Percentiles rank a stretch among this genome's conserved stretches.
These are phyloP conservation scores for Charanyca ferruginea DNA, from an alignment of 2,888 invertebrate genomes.

Conservation along the genomic window DNA sequence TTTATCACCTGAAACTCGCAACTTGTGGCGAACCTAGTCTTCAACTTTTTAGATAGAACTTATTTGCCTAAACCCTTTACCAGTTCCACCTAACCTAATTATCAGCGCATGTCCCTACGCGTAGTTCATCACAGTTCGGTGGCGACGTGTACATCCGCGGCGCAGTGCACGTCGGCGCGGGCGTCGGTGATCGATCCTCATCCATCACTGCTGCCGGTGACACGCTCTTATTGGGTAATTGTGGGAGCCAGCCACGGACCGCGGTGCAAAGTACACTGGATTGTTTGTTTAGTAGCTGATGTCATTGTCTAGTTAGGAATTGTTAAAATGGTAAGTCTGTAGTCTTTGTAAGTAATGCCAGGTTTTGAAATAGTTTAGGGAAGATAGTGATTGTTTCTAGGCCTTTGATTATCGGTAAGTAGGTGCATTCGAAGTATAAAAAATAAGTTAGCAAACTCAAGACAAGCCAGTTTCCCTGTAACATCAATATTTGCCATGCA, in stretches of 20 bases:
- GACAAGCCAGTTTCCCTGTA: background rate
- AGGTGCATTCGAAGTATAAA: background rate
- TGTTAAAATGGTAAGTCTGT: conserved; percentile 4
- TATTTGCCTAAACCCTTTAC: background rate
- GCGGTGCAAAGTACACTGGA: conserved; percentile 60
- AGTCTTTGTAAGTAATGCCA: background rate
- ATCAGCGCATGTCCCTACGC: conserved; percentile 1
- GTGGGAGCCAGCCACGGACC: conserved; percentile 62
- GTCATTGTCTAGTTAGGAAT: conserved; percentile 38
- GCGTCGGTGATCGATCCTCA: conserved; percentile 64
- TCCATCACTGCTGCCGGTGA: conserved; percentile 65
- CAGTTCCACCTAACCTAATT: conserved; percentile 7
- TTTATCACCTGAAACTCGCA: too few relatives aligned
- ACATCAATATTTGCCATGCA: background rate
- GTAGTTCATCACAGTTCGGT: conserved; percentile 27
- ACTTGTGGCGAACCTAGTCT: too few relatives aligned
- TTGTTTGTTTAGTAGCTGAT: conserved; percentile 48
- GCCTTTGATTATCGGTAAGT: background rate
- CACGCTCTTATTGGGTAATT: conserved; percentile 69
- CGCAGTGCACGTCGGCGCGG: conserved; percentile 8
- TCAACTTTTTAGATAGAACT: too few relatives aligned
- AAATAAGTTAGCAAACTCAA: background rate
- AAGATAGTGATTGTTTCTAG: background rate
- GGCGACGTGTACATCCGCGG: conserved; percentile 42
- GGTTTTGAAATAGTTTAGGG: background rate